A percentile compares a stretch with the other conserved stretches of the same genome.
Conservation (phyloP, 1,140 invertebrate species). For the Drosophila littoralis region DNA sequence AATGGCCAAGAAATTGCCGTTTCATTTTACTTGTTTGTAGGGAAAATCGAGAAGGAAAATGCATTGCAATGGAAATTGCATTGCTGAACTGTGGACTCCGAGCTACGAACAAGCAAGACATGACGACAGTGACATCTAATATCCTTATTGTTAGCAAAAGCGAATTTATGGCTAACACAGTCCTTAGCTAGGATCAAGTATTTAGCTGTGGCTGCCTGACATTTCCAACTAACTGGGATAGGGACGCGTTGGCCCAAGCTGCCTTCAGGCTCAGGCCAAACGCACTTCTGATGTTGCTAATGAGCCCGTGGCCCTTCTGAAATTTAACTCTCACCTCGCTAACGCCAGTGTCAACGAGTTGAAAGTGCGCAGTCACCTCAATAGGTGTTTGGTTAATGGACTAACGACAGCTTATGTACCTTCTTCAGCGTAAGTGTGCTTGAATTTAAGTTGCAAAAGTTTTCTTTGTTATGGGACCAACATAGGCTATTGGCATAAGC, state of each 20-base stretch:
- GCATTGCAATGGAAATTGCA: constrained; percentile 62
- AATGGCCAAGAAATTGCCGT: constrained; percentile 63
- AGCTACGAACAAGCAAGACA: constrained; percentile 48
- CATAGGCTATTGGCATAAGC: constrained; percentile 1
- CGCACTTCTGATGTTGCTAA: constrained; percentile 40
- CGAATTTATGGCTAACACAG: constrained; percentile 77
- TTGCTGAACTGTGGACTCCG: constrained; percentile 24
- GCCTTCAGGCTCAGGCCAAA: constrained; percentile 28
- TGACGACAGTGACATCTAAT: constrained; percentile 74
- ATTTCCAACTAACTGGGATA: constrained; percentile 55
- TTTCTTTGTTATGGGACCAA: constrained; percentile 8
- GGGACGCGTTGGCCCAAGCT: constrained; percentile 32
- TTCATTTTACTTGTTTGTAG: constrained; percentile 48
- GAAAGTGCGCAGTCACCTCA: constrained; percentile 19
- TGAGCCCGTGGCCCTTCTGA: constrained; percentile 34
- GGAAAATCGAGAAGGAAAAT: constrained; percentile 27
- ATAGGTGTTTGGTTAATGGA: constrained; percentile 44
- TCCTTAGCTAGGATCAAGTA: constrained; percentile 71
- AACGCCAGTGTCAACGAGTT: constrained; percentile 5
- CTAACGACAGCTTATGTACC: constrained; percentile 24
- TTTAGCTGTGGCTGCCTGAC: constrained; percentile 24
- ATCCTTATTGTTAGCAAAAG: constrained; percentile 76
- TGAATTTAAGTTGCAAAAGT: constrained; percentile 14
- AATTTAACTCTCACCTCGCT: constrained; percentile 29
- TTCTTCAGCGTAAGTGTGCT: background rate